phyloP scores from a whole-genome alignment of 2,888 invertebrate species.

The Amblyteles armatorius region DNA sequence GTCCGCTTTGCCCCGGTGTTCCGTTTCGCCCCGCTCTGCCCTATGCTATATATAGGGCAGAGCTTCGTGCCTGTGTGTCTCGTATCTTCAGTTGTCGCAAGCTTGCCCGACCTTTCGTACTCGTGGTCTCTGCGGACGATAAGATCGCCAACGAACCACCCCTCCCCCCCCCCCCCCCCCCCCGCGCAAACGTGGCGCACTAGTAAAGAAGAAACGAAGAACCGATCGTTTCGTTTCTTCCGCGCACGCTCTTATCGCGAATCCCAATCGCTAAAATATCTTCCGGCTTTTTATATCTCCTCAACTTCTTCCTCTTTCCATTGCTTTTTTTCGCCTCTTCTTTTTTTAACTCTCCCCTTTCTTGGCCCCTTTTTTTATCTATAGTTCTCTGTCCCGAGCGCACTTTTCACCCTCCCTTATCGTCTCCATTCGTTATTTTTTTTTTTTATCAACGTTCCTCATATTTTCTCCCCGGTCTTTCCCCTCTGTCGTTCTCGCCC shows the following conservation, averaged over 20 bases:
- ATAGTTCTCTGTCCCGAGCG: neutral
- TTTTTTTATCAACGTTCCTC: neutral
- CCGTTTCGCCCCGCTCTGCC: neutral
- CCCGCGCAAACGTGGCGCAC: neutral
- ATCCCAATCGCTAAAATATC: conserved; percentile 23
- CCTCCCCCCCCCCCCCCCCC: neutral
- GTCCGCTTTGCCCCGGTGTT: too few relatives aligned
- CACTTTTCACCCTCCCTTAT: neutral
- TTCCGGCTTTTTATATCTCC: conserved; percentile 14
- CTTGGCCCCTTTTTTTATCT: neutral
- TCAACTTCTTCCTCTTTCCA: conserved; percentile 1
- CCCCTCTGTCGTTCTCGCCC: neutral
- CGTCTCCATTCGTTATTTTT: neutral
- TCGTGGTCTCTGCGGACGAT: conserved; percentile 3
- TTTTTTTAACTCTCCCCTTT: neutral
- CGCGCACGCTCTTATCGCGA: neutral
- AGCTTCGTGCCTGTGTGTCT: neutral
- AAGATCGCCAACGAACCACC: neutral
- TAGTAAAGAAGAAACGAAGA: neutral
- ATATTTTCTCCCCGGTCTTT: neutral
- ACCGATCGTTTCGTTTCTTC: neutral
- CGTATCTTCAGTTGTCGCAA: conserved; percentile 11
- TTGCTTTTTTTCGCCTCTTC: neutral
- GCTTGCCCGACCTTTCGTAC: neutral
- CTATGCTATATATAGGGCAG: neutral